Conservation (phyloP, 1,140 invertebrate genomes). For the Dermatophagoides farinae region DNA sequence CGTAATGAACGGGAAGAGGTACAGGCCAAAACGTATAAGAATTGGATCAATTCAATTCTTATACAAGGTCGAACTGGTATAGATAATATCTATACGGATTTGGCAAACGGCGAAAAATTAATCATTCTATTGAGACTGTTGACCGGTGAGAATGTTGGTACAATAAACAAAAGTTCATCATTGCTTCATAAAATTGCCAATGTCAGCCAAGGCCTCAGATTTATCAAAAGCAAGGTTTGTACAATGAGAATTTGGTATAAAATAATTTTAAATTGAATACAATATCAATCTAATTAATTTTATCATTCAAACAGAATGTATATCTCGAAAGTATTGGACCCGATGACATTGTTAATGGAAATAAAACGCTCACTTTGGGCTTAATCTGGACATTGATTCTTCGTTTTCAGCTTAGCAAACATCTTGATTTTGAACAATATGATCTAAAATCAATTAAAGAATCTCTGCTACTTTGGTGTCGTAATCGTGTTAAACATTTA, state of each 20-base stretch:
- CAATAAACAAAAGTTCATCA: constrained; percentile 88
- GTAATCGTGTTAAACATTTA: constrained; percentile 69
- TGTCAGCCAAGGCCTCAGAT: constrained; percentile 90
- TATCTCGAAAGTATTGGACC: constrained; percentile 93
- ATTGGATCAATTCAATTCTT: constrained; percentile 99
- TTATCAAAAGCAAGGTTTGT: constrained; percentile 80
- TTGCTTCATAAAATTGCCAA: constrained; percentile 98
- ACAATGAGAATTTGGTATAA: neutral
- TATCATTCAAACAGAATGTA: constrained; percentile 35
- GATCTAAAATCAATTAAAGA: constrained; percentile 98
- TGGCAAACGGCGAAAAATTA: constrained; percentile 82
- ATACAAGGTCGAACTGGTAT: constrained; percentile 75
- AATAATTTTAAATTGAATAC: neutral
- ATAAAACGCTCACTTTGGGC: constrained; percentile 76
- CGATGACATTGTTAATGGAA: constrained; percentile 96
- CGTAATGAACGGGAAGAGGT: constrained; percentile 50
- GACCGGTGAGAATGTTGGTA: constrained; percentile 85
- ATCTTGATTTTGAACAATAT: constrained; percentile 45
- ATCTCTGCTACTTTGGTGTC: constrained; percentile 91
- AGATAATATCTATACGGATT: constrained; percentile 85
- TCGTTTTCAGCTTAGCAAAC: constrained; percentile 61
- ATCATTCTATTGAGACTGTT: constrained; percentile 96
- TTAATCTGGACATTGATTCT: constrained; percentile 97
- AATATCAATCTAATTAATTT: constrained; percentile 19
- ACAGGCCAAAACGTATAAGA: constrained; percentile 90